phyloP scores from a whole-genome alignment of 1,140 invertebrate species.

The Trachelipus rathkii region DNA sequence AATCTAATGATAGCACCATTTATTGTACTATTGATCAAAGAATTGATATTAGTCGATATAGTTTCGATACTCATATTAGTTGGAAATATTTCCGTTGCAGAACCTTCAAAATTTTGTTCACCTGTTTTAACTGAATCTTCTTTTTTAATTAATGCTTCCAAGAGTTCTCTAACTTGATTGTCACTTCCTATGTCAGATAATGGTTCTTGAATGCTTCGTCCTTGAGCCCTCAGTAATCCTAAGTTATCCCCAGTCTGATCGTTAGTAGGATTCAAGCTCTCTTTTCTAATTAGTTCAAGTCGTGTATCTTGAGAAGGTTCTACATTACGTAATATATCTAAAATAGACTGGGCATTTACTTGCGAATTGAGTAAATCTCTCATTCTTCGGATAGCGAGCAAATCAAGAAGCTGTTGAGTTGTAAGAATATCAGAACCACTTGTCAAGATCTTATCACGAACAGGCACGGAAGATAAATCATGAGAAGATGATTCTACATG shows the following conservation, averaged over 20 bases:
- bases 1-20: neutral
- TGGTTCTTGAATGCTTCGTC: too few relatives aligned
- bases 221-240: too few relatives aligned
- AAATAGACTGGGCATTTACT: neutral
- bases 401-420: neutral
- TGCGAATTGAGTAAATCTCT: neutral
- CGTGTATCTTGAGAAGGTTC: neutral
- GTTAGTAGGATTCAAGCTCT: neutral
- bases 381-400: neutral
- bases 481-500: neutral
- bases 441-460: neutral
- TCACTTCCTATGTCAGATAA: too few relatives aligned
- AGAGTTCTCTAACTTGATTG: too few relatives aligned
- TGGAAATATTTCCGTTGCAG: too few relatives aligned
- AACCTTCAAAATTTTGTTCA: too few relatives aligned
- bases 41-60: neutral
- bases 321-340: neutral
- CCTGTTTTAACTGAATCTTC: too few relatives aligned
- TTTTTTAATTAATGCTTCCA: too few relatives aligned
- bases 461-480: neutral
- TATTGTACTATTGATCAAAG: neutral
- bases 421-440: neutral
- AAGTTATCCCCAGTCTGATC: neutral
- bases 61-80: too few relatives aligned
- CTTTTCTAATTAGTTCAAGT: neutral